Conservation (phyloP, 1,140 invertebrate species). For the Caerostris extrusa region DNA sequence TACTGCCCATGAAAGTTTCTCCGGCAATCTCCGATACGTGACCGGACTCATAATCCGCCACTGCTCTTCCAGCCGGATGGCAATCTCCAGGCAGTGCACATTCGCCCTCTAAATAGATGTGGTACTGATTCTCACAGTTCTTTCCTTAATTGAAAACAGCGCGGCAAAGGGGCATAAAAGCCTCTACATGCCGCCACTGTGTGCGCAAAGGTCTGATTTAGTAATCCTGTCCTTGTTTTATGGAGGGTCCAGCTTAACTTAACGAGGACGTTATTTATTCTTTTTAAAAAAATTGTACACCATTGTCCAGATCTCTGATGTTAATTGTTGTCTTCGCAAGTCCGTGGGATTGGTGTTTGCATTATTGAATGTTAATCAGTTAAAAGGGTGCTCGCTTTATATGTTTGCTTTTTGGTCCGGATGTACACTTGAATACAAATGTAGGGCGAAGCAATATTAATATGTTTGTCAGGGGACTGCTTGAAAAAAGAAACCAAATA, state of each 20-base stretch:
- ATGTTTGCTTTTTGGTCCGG: not conserved
- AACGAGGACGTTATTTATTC: slow-evolving; percentile 51
- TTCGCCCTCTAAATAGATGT: slow-evolving; percentile 54
- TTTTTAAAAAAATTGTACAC: slow-evolving; percentile 43
- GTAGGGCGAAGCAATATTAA: not conserved
- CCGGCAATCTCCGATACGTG: slow-evolving; percentile 68
- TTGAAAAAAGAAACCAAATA: too few species aligned
- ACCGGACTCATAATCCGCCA: slow-evolving; percentile 63
- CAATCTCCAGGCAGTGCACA: slow-evolving; percentile 43
- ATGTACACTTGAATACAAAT: not conserved
- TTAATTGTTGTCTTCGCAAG: not conserved
- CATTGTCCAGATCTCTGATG: not conserved
- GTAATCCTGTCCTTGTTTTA: slow-evolving; percentile 66
- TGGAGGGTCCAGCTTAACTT: slow-evolving; percentile 5
- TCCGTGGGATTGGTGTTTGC: not conserved
- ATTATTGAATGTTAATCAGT: not conserved
- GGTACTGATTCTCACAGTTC: slow-evolving; percentile 46
- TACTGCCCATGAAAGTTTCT: slow-evolving; percentile 74
- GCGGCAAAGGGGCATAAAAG: slow-evolving; percentile 31
- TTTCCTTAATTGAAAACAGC: slow-evolving; percentile 75
- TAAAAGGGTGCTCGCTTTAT: not conserved
- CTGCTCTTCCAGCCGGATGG: not conserved
- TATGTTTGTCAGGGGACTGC: too few species aligned
- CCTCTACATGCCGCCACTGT: not conserved
- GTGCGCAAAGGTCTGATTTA: slow-evolving; percentile 67